Base-by-base conservation (phyloP, 2,888 invertebrate species). In the Sphaerophoria taeniata region DNA sequence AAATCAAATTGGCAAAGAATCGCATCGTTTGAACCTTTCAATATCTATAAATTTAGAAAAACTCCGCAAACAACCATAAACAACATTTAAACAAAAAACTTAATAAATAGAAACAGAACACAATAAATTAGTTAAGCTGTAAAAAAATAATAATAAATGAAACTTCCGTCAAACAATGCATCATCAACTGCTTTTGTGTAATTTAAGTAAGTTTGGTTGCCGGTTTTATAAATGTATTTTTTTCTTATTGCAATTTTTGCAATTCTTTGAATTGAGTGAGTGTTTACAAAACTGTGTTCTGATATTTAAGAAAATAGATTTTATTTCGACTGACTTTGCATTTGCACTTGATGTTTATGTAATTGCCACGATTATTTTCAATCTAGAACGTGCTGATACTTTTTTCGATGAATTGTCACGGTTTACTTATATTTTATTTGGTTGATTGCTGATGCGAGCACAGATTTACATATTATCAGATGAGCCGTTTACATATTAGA, bases 331-430 rank as follows among this genome's bases (percentile, higher is more conserved):
- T 65, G 49, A 58, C 43, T 47, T 55, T 36, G 36, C 56, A 58
- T 58, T 58, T 39, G 67, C 51, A 49, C 58, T 60, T 47, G 43
- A 65, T 6, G 14, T n/a, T 14, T 14, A 33, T 12, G 33, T 43
- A 47, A 69, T 72, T 72, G 43, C 16, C 39, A 72, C 53, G 67
- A 79, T 67, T 63, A 58, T 73, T 65, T 36, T 39, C 36, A 51
- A 51, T 51, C 7, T 51, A 39, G 24, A 45, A 69, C 79, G 72
- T 79, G 79, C 53, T 73, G 65, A 47, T 69, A 73, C 58, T 51
- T 60, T 73, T 14, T 73, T 55, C 45, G 53, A 45, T 53, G 12
- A 67, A 45, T 69, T 60, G 60, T 53, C 60, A 73, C 79, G 49
- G 9, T 36, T n/a, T 5, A 11, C 9, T 9, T 9, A 43, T 43